phyloP scores from a whole-genome alignment of 2,888 invertebrate genomes.

The Salticus scenicus region DNA sequence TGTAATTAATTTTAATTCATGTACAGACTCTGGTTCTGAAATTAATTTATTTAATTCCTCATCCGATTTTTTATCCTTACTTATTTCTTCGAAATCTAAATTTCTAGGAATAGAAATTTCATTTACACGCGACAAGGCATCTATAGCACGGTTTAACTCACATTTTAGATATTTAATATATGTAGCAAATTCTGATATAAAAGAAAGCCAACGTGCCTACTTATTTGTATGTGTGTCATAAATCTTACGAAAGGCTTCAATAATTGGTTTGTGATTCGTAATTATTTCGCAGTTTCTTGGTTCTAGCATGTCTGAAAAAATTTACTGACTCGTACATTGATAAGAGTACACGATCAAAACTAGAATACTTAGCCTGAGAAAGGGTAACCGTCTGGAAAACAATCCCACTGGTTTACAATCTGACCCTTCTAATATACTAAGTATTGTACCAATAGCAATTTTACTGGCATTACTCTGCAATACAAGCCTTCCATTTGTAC shows the following conservation, averaged over 20 bases:
- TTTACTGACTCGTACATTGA: background rate
- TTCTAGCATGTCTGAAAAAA: background rate
- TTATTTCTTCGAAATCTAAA: slow-evolving; percentile 6
- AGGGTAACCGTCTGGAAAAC: background rate
- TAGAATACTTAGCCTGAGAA: background rate
- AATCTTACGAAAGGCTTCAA: background rate
- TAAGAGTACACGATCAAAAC: background rate
- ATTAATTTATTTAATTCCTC: too few relatives aligned
- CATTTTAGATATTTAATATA: slow-evolving; percentile 74
- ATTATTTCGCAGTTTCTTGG: background rate
- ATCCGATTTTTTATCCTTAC: background rate
- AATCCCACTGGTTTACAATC: background rate
- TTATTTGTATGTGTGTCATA: background rate
- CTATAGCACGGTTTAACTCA: slow-evolving; percentile 35
- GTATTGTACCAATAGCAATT: background rate
- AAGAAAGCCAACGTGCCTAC: background rate
- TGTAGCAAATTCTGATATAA: slow-evolving; percentile 74
- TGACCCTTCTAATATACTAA: background rate
- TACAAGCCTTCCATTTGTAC: too few relatives aligned
- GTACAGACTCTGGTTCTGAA: background rate
- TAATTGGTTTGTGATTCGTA: background rate
- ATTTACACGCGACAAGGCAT: slow-evolving; percentile 30
- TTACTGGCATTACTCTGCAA: too few relatives aligned
- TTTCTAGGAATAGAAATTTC: background rate
- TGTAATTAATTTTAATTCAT: too few relatives aligned